phyloP scores from a whole-genome alignment of 2,888 invertebrate genomes.

The Papilio gigon region DNA sequence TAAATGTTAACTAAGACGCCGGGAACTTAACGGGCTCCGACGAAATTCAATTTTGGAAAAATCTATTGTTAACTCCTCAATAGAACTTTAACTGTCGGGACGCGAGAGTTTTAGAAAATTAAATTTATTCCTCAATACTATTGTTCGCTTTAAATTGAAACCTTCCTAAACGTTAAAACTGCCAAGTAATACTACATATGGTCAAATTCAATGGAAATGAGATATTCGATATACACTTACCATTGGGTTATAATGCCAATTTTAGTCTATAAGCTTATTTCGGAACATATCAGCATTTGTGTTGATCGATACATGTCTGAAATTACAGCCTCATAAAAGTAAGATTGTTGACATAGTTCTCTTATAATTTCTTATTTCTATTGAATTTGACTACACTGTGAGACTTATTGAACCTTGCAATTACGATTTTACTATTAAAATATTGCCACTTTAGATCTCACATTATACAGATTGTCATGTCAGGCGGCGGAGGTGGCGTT shows the following conservation, averaged over 20 bases:
- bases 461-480: not conserved
- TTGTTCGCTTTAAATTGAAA: not conserved
- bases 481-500: not conserved
- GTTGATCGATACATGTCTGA: no score
- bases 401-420: no score
- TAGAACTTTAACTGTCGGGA: not conserved
- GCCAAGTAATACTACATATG: not conserved
- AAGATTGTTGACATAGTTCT: no score
- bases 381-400: no score
- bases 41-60: conserved; percentile 16
- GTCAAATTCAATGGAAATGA: not conserved
- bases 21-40: not conserved
- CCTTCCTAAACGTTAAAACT: not conserved
- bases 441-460: no score
- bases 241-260: no score
- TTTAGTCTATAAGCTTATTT: no score
- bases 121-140: conserved; percentile 1
- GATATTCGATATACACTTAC: no score
- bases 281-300: no score
- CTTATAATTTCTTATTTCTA: no score
- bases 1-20: not conserved
- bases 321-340: no score
- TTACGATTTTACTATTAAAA: no score
- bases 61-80: conserved; percentile 1
- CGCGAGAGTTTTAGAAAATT: conserved; percentile 5